Base-by-base conservation (phyloP, 1,140 invertebrate genomes). In the Drosophila gunungcola region DNA sequence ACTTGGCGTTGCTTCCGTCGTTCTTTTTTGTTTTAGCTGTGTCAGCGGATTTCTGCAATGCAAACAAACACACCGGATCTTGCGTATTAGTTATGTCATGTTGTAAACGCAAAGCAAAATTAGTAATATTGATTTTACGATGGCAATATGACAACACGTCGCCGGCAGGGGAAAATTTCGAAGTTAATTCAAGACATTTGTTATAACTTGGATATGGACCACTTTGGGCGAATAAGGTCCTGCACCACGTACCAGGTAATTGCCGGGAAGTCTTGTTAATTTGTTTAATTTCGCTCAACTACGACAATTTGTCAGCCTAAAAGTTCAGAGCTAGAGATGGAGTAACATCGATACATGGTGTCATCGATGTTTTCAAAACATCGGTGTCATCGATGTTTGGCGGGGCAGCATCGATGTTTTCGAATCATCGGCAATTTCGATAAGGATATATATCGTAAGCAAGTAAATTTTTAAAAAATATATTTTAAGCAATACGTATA, bases 81-180 rank as follows among this genome's bases (percentile, higher is more conserved):
- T 41, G 43, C 43, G 43, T 63, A n/a, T 81, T 67, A 55, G 81
- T 84, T 84, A 84, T 86, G 83, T 86, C 83, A 86, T 65, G 80
- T 83, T 45, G 46, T 54, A 74, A 80, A 75, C 43, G 42, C 72
- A 80, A 78, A 78, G 82, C 73, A 78, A 81, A 86, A 86, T 88
- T 79, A 86, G 75, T 88, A 69, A 69, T 86, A 86, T 86, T 86
- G 83, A 86, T 86, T 86, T 89, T 89, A 69, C 75, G 65, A 64
- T 72, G 25, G 51, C 52, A 49, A 68, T 60, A 27, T 41, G 54
- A 21, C 92, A 70, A 34, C 91, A 92, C 45, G 11, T 49, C 7
- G 43, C 55, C 65, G 29, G 48, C 73, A 36, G 21, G 21, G 60
- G 0, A 10, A 39, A 3, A 7, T 29, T 11, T 27, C 2, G 3